These are phyloP conservation scores for Drosophila orena DNA, from an alignment of 1,140 invertebrate species.

Conservation along the genomic window DNA sequence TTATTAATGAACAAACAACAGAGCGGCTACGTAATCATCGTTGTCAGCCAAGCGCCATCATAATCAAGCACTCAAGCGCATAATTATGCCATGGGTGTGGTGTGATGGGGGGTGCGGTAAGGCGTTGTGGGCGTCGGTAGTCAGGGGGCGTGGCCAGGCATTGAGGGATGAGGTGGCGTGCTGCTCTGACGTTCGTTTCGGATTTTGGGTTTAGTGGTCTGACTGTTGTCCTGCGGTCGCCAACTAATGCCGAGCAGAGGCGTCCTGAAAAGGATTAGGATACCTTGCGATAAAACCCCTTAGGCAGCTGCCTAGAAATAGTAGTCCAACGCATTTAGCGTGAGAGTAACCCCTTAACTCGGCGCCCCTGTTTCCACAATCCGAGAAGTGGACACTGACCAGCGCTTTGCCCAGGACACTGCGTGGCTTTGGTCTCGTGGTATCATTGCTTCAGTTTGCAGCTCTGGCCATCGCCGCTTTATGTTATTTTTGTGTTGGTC, in stretches of 20 bases:
- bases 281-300: neutral
- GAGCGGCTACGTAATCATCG: constrained; percentile 73
- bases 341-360: neutral
- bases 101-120: neutral
- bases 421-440: constrained; percentile 14
- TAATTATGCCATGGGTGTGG: constrained; percentile 63
- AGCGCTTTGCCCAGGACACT: constrained; percentile 24
- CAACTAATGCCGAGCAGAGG: constrained; percentile 35
- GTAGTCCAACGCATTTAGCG: too few species aligned
- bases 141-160: neutral
- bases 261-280: neutral
- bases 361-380: constrained; percentile 14
- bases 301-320: neutral
- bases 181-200: constrained; percentile 34
- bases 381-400: constrained; percentile 25
- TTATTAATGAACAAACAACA: constrained; percentile 82
- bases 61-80: constrained; percentile 71
- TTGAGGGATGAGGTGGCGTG: constrained; percentile 40
- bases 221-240: constrained; percentile 36
- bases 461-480: constrained; percentile 36
- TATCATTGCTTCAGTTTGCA: constrained; percentile 37
- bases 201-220: constrained; percentile 44
- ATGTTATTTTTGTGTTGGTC: constrained; percentile 63
- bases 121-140: neutral
- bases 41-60: constrained; percentile 72